Conservation (phyloP, 2,113 vertebrate species). For the Antennarius striatus region DNA sequence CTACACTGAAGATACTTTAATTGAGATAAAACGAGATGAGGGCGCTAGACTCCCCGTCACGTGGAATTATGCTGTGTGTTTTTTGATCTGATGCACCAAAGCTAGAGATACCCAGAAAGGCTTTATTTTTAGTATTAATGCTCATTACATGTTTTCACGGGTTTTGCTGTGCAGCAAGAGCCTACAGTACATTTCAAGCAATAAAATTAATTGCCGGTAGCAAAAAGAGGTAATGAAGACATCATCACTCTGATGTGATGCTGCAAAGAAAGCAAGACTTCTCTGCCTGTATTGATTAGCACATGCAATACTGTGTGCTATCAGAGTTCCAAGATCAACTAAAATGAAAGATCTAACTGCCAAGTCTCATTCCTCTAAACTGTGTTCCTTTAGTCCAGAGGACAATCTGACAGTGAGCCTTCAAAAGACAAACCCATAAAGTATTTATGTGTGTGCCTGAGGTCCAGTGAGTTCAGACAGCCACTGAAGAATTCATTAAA, state of each 20-base stretch:
- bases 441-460: constrained; percentile 74
- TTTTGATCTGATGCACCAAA: constrained; percentile 58
- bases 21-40: constrained; percentile 68
- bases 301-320: constrained; percentile 21
- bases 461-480: constrained; percentile 76
- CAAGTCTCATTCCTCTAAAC: constrained; percentile 65
- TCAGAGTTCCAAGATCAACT: constrained; percentile 39
- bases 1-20: constrained; percentile 70
- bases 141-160: constrained; percentile 52
- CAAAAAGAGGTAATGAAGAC: constrained; percentile 59
- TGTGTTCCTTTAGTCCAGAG: constrained; percentile 69
- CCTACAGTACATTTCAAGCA: constrained; percentile 45
- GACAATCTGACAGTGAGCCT: constrained; percentile 78
- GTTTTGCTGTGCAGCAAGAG: constrained; percentile 37
- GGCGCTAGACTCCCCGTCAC: constrained; percentile 60
- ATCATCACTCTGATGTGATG: constrained; percentile 38
- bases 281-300: constrained; percentile 51
- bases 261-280: constrained; percentile 43
- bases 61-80: constrained; percentile 63
- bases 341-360: constrained; percentile 52
- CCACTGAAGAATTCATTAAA: constrained; percentile 81
- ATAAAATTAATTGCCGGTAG: constrained; percentile 39
- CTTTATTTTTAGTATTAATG: constrained; percentile 56
- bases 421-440: constrained; percentile 80
- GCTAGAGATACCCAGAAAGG: constrained; percentile 48